phyloP scores from a whole-genome alignment of 2,888 invertebrate species.

The Idaea dimidiata region DNA sequence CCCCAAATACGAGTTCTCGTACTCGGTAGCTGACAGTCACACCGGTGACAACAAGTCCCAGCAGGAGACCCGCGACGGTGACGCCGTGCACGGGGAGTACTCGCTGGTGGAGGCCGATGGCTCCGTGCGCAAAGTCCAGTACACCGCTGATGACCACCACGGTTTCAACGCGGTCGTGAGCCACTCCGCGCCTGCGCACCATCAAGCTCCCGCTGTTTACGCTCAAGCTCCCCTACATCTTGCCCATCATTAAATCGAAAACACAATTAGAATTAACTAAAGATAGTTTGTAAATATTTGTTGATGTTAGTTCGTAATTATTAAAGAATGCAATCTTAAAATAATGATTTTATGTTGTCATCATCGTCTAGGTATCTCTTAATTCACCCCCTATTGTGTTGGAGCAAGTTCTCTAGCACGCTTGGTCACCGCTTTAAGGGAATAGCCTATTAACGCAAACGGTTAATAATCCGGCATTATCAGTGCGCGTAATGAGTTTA shows the following conservation, averaged over 20 bases:
- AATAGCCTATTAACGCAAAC: too few species aligned
- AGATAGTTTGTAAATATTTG: slow-evolving; percentile 14
- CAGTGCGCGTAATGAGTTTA: too few species aligned
- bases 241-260: slow-evolving; percentile 45
- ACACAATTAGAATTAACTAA: not conserved
- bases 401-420: too few species aligned
- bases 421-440: too few species aligned
- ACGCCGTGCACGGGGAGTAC: slow-evolving; percentile 81
- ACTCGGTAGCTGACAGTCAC: slow-evolving; percentile 80
- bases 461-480: too few species aligned
- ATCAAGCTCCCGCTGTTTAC: slow-evolving; percentile 38
- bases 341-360: not conserved
- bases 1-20: slow-evolving; percentile 80
- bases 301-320: slow-evolving; percentile 13
- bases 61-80: slow-evolving; percentile 80
- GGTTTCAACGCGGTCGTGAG: slow-evolving; percentile 72
- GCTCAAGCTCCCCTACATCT: slow-evolving; percentile 20
- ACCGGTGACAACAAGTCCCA: slow-evolving; percentile 83
- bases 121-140: slow-evolving; percentile 75
- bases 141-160: slow-evolving; percentile 77
- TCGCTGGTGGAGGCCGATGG: slow-evolving; percentile 73
- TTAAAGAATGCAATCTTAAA: slow-evolving; percentile 15
- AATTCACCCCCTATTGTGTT: too few species aligned
- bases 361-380: too few species aligned
- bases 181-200: slow-evolving; percentile 59